Evolutionary conservation across 2,888 invertebrate species (phyloP).

Genomic region (Drosophila conformis): DNA sequence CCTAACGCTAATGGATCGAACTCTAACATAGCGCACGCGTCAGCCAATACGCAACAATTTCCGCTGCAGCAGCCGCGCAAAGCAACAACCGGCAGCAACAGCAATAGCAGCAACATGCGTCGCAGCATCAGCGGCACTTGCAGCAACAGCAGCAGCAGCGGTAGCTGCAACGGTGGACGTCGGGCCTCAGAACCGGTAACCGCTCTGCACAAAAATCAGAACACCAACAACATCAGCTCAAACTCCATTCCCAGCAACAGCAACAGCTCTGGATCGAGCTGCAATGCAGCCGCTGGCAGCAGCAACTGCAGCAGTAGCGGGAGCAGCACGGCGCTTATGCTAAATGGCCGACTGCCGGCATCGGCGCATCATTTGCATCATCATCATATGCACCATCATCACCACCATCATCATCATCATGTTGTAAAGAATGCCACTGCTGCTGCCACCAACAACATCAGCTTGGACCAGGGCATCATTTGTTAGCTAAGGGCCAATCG

Average conservation of each 20-base stretch:
- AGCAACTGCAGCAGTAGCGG: constrained; percentile 20
- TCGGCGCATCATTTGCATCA: constrained; percentile 67
- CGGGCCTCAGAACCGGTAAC: constrained; percentile 76
- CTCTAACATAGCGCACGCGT: constrained; percentile 8
- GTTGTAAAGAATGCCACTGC: constrained; percentile 79
- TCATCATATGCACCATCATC: constrained; percentile 75
- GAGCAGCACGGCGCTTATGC: constrained; percentile 45
- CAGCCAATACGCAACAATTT: constrained; percentile 21
- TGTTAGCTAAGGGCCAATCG: constrained; percentile 85
- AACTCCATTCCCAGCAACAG: constrained; percentile 27
- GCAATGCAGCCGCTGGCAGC: constrained; percentile 28
- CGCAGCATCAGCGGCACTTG: constrained; percentile 34
- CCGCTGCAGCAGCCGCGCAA: constrained; percentile 49
- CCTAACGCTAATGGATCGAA: constrained; percentile 18
- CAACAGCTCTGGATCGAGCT: constrained; percentile 26
- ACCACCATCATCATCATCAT: constrained; percentile 76
- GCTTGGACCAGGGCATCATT: constrained; percentile 85
- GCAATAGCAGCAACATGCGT: constrained; percentile 38
- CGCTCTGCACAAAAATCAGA: constrained; percentile 66
- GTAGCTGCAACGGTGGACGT: constrained; percentile 51
- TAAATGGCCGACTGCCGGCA: constrained; percentile 48
- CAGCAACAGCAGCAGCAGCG: constrained; percentile 36
- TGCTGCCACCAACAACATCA: constrained; percentile 83
- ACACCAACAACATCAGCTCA: constrained; percentile 32
- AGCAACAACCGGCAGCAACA: constrained; percentile 39